Evolutionary conservation across 2,888 invertebrate genomes (phyloP), one percentile per base, ranked within the genome.

Genomic region (Drosophila lutescens): DNA sequence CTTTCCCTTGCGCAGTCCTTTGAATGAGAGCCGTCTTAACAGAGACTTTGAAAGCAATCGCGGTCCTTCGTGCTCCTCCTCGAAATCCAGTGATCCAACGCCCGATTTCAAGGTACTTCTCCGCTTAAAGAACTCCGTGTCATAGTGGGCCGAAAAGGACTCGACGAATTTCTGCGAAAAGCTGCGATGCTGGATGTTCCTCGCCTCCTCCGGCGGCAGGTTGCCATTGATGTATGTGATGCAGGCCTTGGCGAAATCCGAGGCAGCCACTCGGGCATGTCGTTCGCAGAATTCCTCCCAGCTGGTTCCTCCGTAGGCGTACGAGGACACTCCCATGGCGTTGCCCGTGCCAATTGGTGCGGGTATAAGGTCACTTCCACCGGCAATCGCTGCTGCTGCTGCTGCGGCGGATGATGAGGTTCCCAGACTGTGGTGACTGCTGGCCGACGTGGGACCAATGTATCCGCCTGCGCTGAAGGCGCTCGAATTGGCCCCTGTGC

Each of bases 261-360:
- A 95, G 70, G 97, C 97, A 63, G 97, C 96, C 71, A 95, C 94
- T 88, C 95, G 95, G 68, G 97, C 97, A 93, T 97, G 97, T 91
- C 97, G 95, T 92, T 97, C 96, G 93, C 97, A 97, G 92, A 97
- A 96, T 91, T 97, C 96, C 90, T 94, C 94, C 97, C 97, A 97
- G 92, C 94, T 94, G 91, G 94, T 94, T 91, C 94, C 94, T 41
- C 77, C 79, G 67, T 84, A 86, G 13, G 82, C 78, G 38, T 74
- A 85, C 6, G 82, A 61, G 49, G 76, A 53, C 40, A 50, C 68
- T 30, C 79, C 74, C 47, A 80, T 53, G 2, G 75, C 78, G 60
- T 71, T 74, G 20, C 80, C 86, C 15, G 80, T 82, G 41, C 86
- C 89, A 54, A 89, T 82, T 13, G 90, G 89, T 5, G 86, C 88